Evolutionary conservation across 2,113 vertebrate species (phyloP).

Genomic region (Eolophus roseicapilla): DNA sequence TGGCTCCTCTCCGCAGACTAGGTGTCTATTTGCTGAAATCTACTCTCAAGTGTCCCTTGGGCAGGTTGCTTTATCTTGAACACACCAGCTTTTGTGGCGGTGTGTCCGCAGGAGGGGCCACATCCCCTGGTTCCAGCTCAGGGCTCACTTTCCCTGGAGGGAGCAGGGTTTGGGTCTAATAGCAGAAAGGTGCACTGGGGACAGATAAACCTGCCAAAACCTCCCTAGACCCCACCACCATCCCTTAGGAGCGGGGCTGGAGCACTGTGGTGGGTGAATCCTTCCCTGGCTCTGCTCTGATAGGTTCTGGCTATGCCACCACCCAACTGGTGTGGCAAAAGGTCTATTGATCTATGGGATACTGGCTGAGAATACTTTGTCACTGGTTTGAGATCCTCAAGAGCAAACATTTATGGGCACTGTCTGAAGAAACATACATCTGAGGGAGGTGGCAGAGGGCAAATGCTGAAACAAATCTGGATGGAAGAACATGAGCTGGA

Average conservation of each 20-base stretch:
- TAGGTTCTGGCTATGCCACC: neutral
- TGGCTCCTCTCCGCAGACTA: neutral
- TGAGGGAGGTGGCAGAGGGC: neutral
- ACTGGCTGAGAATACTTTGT: neutral
- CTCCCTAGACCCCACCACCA: neutral
- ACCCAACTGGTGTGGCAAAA: neutral
- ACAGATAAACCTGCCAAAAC: neutral
- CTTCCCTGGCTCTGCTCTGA: neutral
- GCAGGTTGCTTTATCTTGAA: neutral
- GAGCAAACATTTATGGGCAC: accelerated
- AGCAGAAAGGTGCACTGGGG: neutral
- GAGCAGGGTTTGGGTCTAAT: neutral
- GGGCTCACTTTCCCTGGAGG: neutral
- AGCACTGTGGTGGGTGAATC: neutral
- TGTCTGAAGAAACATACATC: neutral
- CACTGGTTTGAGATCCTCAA: neutral
- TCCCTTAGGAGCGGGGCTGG: neutral
- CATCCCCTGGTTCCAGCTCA: neutral
- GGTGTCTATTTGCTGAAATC: conserved; percentile 53
- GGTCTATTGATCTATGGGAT: neutral
- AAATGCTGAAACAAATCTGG: neutral
- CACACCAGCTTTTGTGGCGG: neutral
- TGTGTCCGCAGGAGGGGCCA: neutral
- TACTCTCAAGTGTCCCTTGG: neutral
- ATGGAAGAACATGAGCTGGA: neutral